Evolutionary conservation across 2,888 invertebrate genomes (phyloP), one percentile per base, ranked within the genome.

Genomic region (Sclerodermus sp.): DNA sequence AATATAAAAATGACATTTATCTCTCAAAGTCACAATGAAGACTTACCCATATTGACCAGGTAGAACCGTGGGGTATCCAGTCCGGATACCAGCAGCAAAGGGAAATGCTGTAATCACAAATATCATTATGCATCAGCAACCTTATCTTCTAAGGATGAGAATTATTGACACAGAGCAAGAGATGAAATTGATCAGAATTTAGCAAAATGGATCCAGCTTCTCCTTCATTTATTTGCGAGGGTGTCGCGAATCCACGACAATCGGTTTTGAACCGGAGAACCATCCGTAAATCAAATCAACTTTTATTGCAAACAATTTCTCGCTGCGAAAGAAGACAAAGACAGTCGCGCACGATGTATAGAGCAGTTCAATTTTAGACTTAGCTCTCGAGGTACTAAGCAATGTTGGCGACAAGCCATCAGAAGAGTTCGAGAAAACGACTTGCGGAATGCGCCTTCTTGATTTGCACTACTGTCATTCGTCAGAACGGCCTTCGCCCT

Each of bases 11-110:
- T 42, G 47, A 64, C 53, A 57, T 42, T 18, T 62, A 55, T 17
- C 42, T 48, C 53, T 39, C 55, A 52, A 6, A 16, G 31, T 42
- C 23, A 23, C 23, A 23, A 5, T 23, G 23, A 53, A 55, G 60
- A 88, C 91, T 91, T 82, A 92, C 92, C 91, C 91, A 76, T 91
- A 92, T 77, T 89, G 91, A 62, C 90, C 84, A 53, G 87, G 91
- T 69, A 92, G 81, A 58, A 91, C 85, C 42, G 87, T 82, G 47
- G 87, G 91, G 76, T 91, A 91, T 59, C 90, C 90, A 57, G 90
- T 83, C 62, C 91, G 85, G 55, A 91, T 87, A 58, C 90, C 89
- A 45, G 85, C 82, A 59, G 89, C 87, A 73, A 87, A 87, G 70
- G 87, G 85, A 78, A 87, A 87, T 72, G 87, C 87, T 87, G 82